Conservation (phyloP, 2,888 invertebrate genomes). For the Macrosoma leucophasiata region DNA sequence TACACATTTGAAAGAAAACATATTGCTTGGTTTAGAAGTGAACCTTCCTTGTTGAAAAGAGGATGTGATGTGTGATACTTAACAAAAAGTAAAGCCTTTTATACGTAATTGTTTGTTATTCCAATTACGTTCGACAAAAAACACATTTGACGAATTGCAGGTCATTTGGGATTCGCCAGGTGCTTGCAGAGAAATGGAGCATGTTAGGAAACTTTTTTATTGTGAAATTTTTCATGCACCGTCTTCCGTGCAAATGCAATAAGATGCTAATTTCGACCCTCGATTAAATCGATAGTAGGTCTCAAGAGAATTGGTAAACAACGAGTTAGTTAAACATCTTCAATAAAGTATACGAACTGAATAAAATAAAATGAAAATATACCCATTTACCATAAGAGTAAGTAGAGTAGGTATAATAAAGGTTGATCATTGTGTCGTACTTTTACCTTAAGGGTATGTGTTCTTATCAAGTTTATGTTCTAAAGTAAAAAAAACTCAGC, state of each 20-base stretch:
- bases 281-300: conserved; percentile 9
- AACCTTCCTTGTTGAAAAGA: conserved; percentile 67
- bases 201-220: conserved; percentile 57
- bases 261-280: conserved; percentile 14
- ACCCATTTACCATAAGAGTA: too few species aligned
- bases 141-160: conserved; percentile 63
- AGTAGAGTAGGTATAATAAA: too few species aligned
- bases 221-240: conserved; percentile 45
- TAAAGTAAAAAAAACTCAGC: too few species aligned
- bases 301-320: conserved; percentile 3
- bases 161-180: conserved; percentile 66
- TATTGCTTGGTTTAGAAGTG: conserved; percentile 53
- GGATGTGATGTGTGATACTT: conserved; percentile 56
- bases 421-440: too few species aligned
- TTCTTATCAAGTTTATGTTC: too few species aligned
- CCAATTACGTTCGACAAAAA: conserved; percentile 55
- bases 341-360: conserved; percentile 3
- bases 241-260: conserved; percentile 27
- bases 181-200: conserved; percentile 67
- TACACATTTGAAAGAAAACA: conserved; percentile 71
- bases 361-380: neutral
- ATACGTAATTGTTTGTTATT: conserved; percentile 66
- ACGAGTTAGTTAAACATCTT: too few species aligned
- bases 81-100: conserved; percentile 55
- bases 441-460: neutral